phyloP scores from a whole-genome alignment of 2,113 vertebrate genomes.

The Gobio gobio region DNA sequence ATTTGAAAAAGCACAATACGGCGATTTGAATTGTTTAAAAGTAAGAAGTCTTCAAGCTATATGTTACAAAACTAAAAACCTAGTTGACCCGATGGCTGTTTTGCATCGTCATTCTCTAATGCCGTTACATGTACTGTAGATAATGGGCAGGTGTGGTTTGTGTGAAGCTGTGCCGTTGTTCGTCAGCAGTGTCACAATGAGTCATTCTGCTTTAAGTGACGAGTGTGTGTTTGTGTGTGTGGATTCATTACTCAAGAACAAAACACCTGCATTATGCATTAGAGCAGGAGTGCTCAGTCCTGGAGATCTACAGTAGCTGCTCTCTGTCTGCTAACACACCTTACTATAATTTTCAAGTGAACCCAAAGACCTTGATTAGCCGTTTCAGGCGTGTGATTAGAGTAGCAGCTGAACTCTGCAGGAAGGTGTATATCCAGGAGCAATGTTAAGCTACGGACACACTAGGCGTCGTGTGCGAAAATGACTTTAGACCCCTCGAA shows the following conservation, averaged over 20 bases:
- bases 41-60: too few species aligned
- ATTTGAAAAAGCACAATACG: too few species aligned
- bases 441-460: not conserved
- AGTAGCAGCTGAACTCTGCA: not conserved
- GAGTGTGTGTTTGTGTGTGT: not conserved
- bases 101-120: constrained; percentile 9
- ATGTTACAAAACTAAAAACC: not conserved
- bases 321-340: not conserved
- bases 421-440: not conserved
- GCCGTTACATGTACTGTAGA: not conserved
- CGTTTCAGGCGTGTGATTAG: constrained; percentile 13
- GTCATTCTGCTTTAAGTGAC: constrained; percentile 34
- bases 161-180: not conserved
- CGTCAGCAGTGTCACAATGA: constrained; percentile 26
- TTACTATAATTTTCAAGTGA: constrained; percentile 24
- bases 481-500: not conserved
- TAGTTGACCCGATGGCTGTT: not conserved
- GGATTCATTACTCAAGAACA: constrained; percentile 19
- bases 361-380: constrained; percentile 19
- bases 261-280: not conserved
- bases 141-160: constrained; percentile 27
- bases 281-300: not conserved
- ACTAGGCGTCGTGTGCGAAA: not conserved
- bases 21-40: too few species aligned
- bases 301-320: not conserved